Evolutionary conservation across 2,113 vertebrate genomes (phyloP).

Genomic region (Anguilla rostrata): DNA sequence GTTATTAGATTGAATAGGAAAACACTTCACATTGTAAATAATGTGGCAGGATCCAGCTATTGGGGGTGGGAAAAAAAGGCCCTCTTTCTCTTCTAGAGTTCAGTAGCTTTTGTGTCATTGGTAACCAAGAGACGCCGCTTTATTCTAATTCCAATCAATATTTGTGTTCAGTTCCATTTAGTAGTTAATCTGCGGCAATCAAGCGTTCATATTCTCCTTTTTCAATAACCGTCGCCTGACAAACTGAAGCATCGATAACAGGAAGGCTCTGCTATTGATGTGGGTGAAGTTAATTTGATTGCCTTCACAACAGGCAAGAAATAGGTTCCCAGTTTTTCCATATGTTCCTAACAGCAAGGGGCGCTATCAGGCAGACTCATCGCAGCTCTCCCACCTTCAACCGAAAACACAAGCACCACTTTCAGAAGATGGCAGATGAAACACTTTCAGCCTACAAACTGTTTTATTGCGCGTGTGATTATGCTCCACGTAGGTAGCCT

Average conservation of each 20-base stretch:
- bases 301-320: constrained; percentile 21
- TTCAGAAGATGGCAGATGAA: no score
- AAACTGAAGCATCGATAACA: constrained; percentile 45
- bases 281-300: constrained; percentile 48
- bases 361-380: not conserved
- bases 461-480: not conserved
- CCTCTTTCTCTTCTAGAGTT: constrained; percentile 17
- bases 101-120: constrained; percentile 18
- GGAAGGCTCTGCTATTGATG: constrained; percentile 40
- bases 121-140: constrained; percentile 9
- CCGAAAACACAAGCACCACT: not conserved
- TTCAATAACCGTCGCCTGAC: constrained; percentile 34
- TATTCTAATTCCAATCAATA: constrained; percentile 38
- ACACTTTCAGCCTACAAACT: no score
- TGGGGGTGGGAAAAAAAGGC: constrained; percentile 29
- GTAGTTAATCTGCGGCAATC: constrained; percentile 22
- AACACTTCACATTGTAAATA: not conserved
- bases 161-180: constrained; percentile 31
- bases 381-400: not conserved
- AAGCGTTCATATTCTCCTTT: constrained; percentile 13
- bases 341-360: constrained; percentile 28
- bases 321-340: constrained; percentile 8
- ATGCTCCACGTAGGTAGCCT: not conserved
- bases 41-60: constrained; percentile 14
- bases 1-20: not conserved